phyloP scores from a whole-genome alignment of 2,113 vertebrate genomes.

The Guaruba guarouba region DNA sequence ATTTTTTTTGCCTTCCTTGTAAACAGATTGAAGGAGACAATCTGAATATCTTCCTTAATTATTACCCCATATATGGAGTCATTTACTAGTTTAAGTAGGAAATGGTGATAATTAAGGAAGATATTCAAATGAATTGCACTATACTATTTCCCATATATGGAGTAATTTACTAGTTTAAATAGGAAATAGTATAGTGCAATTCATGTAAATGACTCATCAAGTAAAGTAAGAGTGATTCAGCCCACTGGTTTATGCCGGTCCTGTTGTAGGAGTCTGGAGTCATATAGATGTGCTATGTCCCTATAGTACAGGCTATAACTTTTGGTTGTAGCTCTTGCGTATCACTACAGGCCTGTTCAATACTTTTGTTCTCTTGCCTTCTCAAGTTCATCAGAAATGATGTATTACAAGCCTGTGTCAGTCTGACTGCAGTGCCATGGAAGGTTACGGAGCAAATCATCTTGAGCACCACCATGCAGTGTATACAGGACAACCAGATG shows the following conservation, averaged over 20 bases:
- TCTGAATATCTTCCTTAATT: conserved; percentile 5
- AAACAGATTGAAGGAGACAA: background rate
- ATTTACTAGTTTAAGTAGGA: background rate
- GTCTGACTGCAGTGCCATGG: background rate
- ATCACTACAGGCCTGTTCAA: background rate
- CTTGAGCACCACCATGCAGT: background rate
- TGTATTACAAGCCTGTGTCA: background rate
- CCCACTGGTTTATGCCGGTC: background rate
- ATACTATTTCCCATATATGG: background rate
- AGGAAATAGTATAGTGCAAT: background rate
- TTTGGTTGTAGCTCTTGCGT: background rate
- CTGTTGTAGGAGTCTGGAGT: background rate
- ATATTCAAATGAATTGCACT: no score
- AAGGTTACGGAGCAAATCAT: background rate
- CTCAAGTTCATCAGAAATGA: background rate
- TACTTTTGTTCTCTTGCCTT: background rate
- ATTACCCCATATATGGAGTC: background rate
- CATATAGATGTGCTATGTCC: background rate
- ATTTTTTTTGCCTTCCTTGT: background rate
- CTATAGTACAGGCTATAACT: background rate
- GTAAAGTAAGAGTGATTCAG: background rate
- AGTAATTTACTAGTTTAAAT: background rate
- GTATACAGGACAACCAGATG: background rate
- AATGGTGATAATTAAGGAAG: no score
- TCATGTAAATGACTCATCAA: background rate